These are phyloP conservation scores for Meiosimyza platycephala DNA, from an alignment of 2,888 invertebrate species.

Conservation along the genomic window DNA sequence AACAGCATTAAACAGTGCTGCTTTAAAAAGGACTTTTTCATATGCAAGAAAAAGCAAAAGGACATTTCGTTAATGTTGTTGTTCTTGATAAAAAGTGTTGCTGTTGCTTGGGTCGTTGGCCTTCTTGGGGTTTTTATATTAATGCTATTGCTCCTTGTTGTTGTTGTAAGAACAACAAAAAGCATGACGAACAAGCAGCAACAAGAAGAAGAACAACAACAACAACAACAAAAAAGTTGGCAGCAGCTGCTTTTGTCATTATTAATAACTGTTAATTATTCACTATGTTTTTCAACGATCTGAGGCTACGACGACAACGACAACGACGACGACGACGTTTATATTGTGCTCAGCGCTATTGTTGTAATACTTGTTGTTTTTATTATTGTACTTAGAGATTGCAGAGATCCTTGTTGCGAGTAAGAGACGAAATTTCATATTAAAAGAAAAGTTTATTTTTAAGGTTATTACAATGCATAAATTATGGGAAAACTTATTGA, in stretches of 20 bases:
- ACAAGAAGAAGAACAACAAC: neutral
- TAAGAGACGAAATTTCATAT: too few relatives aligned
- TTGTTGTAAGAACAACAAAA: neutral
- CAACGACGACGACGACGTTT: neutral
- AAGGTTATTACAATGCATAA: constrained; percentile 43
- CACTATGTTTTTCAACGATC: constrained; percentile 50
- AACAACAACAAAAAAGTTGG: constrained; percentile 29
- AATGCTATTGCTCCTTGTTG: neutral
- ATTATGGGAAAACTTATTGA: constrained; percentile 38
- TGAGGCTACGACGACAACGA: constrained; percentile 35
- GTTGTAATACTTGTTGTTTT: constrained; percentile 24
- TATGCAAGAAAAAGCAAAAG: too few relatives aligned
- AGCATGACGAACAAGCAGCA: neutral
- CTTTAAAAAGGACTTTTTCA: too few relatives aligned
- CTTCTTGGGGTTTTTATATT: constrained; percentile 1
- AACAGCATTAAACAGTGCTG: neutral
- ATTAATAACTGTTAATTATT: constrained; percentile 66
- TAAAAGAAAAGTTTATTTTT: constrained; percentile 35
- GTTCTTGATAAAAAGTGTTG: neutral
- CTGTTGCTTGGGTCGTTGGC: constrained; percentile 1
- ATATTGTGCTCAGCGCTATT: neutral
- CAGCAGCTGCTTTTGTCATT: constrained; percentile 63
- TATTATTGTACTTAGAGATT: neutral
- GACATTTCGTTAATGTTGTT: neutral
- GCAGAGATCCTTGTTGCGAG: too few relatives aligned